A percentile compares a stretch with the other conserved stretches of the same genome.
Evolutionary conservation across 2,797 vertebrate species (phyloP).

Genomic region (Anguilla anguilla): DNA sequence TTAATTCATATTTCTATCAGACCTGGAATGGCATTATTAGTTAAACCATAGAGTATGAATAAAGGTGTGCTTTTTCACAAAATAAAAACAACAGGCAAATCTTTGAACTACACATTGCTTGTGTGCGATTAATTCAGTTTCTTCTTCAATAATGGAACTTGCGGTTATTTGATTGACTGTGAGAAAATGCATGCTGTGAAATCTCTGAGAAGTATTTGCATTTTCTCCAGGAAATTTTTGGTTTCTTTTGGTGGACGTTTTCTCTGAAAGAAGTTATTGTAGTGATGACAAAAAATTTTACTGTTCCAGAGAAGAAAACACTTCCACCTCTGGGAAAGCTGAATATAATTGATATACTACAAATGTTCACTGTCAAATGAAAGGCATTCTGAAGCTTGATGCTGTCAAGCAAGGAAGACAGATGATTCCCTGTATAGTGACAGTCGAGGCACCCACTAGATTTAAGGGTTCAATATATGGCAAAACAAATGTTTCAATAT

Average conservation of each 20-base stretch:
- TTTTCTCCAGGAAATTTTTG: neutral
- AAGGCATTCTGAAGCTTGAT: neutral
- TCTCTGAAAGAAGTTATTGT: neutral
- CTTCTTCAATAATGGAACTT: neutral
- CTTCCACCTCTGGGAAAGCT: neutral
- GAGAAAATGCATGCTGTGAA: constrained; percentile 8
- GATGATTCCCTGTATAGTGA: neutral
- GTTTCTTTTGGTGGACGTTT: neutral
- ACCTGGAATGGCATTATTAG: neutral
- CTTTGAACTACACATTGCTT: neutral
- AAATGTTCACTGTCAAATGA: neutral
- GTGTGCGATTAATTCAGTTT: neutral
- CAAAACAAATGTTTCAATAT: neutral
- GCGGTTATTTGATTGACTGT: neutral
- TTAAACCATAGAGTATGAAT: neutral
- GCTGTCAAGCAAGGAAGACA: neutral
- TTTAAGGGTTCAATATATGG: neutral
- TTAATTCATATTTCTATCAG: neutral
- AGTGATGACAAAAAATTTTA: no score
- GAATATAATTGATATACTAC: neutral
- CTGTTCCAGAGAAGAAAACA: neutral
- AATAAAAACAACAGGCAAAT: neutral
- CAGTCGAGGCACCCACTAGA: neutral
- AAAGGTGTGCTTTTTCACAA: neutral
- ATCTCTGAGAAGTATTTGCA: neutral